phyloP scores from a whole-genome alignment of 2,797 vertebrate species.

The Clarias fuscus region DNA sequence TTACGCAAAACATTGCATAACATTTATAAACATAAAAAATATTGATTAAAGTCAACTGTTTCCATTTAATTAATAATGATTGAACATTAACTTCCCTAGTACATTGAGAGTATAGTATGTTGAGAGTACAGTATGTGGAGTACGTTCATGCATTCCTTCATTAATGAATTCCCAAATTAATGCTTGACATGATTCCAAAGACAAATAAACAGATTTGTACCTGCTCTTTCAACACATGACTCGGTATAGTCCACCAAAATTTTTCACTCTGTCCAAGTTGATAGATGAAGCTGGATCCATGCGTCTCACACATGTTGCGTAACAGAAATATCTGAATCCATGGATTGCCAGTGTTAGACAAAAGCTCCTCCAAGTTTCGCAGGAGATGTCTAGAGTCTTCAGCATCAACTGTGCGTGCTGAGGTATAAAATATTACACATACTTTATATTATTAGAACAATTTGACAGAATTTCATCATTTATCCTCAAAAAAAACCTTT shows the following conservation, averaged over 20 bases:
- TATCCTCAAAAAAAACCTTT: not conserved
- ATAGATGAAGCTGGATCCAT: slow-evolving; percentile 37
- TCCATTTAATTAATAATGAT: too few relatives aligned
- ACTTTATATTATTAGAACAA: not conserved
- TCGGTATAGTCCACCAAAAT: slow-evolving; percentile 39
- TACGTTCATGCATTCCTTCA: not conserved
- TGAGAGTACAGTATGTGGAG: too few relatives aligned
- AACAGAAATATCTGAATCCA: slow-evolving; percentile 47
- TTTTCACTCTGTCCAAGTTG: not conserved
- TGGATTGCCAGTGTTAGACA: slow-evolving; percentile 17
- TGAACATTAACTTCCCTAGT: too few relatives aligned
- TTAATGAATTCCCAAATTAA: not conserved
- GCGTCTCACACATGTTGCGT: slow-evolving; percentile 26
- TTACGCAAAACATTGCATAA: too few relatives aligned
- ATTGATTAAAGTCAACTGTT: too few relatives aligned
- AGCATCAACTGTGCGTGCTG: not conserved
- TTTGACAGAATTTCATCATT: not conserved
- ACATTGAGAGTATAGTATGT: too few relatives aligned
- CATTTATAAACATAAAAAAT: too few relatives aligned
- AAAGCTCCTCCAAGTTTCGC: slow-evolving; percentile 18
- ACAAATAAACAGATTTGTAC: slow-evolving; percentile 15
- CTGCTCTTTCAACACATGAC: slow-evolving; percentile 19
- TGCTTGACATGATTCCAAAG: not conserved
- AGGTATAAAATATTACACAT: not conserved
- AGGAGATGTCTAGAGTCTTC: slow-evolving; percentile 22